Evolutionary conservation across 2,888 invertebrate genomes (phyloP), one percentile per base, ranked within the genome.

Genomic region (Noctua janthe): DNA sequence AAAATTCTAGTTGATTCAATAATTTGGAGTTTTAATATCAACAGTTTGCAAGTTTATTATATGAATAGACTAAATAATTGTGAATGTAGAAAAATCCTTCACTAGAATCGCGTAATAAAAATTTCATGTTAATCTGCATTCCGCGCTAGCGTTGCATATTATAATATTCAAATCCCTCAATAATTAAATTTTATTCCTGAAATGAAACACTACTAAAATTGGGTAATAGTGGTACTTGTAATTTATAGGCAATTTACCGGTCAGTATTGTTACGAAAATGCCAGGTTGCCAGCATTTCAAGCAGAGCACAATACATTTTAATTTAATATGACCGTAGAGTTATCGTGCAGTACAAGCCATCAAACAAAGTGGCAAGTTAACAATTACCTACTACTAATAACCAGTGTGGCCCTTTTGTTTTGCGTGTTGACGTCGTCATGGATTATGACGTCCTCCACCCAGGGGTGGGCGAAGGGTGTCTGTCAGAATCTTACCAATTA

Each of bases 231-330:
- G 49, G 35, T 76, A 43, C 59, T 43, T 39, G 54, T 80, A 80
- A 85, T 84, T 84, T 80, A 85, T 74, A 56, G 81, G 43, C 75
- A 87, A 87, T 85, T 87, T 87, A 76, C 64, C 49, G 76, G 85
- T 43, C 80, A 84, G 54, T 66, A 35, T 67, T 74, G 62, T 67
- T 59, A 49, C 23, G 66, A 87, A 79, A 87, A 69, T 87, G n/a
- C n/a, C 20, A 82, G 67, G 82, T 67, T 75, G 59, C 66, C 82
- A 69, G n/a, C 23, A 86, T 82, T 82, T 56, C 11, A 77, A 62
- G 15, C 39, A 20, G 35, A 39, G 15, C 47, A 51, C 56, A 72
- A 54, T 81, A 69, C 17, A 54, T 47, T 80, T 67, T 69, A 72
- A 73, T 71, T 62, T 43, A 35, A 29, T 56, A 39, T 82, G 56